These are phyloP conservation scores for Scylla paramamosain DNA, from an alignment of 1,140 invertebrate species.

Conservation along the genomic window DNA sequence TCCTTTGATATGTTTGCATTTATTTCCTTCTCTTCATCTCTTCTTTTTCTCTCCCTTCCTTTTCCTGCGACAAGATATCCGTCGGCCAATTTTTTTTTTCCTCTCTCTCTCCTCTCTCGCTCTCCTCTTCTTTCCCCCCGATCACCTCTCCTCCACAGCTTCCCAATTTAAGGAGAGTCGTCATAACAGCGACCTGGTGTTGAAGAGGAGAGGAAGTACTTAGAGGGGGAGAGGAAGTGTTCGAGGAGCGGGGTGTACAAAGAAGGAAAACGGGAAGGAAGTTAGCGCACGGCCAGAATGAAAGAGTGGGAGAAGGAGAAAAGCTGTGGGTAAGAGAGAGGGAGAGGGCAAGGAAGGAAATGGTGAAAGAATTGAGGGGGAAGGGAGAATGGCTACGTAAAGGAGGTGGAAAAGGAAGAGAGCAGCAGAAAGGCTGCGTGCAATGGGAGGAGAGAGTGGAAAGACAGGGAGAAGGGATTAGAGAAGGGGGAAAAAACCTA, in stretches of 20 bases:
- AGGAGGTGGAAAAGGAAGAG: not conserved
- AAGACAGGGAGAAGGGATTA: not conserved
- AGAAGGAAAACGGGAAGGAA: not conserved
- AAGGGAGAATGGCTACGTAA: not conserved
- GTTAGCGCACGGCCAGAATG: not conserved
- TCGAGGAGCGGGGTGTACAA: not conserved
- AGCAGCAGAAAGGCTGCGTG: not conserved
- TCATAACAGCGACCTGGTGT: not conserved
- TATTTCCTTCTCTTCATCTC: not conserved
- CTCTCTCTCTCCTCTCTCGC: too few relatives aligned
- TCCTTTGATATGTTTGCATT: not conserved
- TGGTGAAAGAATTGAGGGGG: not conserved
- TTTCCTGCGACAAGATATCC: not conserved
- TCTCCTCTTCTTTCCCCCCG: not conserved
- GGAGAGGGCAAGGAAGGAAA: not conserved
- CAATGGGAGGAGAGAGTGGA: not conserved
- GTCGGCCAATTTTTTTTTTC: not conserved
- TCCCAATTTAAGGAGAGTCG: not conserved
- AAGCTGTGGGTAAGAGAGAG: too few relatives aligned
- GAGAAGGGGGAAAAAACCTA: not conserved
- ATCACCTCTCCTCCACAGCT: not conserved
- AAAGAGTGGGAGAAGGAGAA: not conserved
- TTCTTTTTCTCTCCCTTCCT: not conserved
- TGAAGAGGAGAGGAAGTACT: not conserved
- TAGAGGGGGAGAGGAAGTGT: not conserved